Evolutionary conservation across 1,140 invertebrate genomes (phyloP), one percentile per base, ranked within the genome.

Genomic region (Wiebesia pumilae): DNA sequence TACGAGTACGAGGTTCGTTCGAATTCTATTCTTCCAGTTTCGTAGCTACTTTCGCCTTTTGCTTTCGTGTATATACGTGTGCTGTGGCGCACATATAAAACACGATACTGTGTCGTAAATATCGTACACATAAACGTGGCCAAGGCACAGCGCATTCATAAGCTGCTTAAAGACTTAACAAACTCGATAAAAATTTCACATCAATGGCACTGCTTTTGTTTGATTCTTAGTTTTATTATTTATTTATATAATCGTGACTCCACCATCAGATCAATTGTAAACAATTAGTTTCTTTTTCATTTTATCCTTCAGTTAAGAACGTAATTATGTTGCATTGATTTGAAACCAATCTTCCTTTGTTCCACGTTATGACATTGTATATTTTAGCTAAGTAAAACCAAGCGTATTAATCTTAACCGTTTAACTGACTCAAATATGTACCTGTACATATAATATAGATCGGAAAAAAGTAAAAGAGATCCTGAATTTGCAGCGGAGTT

Each of bases 91-190:
- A 43, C 38, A 21, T 75, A 75, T 75, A 75, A 75, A 40, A 75
- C 9, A 12, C 2, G 2, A 0, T 1, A n/a, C 38, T 75, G 7
- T 27, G 35, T 19, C 38, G 19, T n/a, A 14, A 75, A 43, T 40
- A 43, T 21, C 27, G 38, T 14, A 19, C 27, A 30, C 16, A 71
- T 35, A 51, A 54, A 69, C 33, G 43, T 30, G 40, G 47, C 43
- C n/a, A 54, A 40, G 21, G 47, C 40, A 35, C 6, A 40, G 62
- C n/a, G 58, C 73, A 93, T 92, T 92, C 90, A 89, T 93, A 92
- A 93, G 91, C 91, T 84, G 91, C 91, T 93, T 92, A 92, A 88
- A 85, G 91, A 90, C 91, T 93, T 92, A 92, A 90, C 89, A 89
- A 88, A 89, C 89, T 89, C 91, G 87, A 91, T 90, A 92, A 91